Conservation (phyloP, 2,888 invertebrate species). For the Peribatodes rhomboidaria region DNA sequence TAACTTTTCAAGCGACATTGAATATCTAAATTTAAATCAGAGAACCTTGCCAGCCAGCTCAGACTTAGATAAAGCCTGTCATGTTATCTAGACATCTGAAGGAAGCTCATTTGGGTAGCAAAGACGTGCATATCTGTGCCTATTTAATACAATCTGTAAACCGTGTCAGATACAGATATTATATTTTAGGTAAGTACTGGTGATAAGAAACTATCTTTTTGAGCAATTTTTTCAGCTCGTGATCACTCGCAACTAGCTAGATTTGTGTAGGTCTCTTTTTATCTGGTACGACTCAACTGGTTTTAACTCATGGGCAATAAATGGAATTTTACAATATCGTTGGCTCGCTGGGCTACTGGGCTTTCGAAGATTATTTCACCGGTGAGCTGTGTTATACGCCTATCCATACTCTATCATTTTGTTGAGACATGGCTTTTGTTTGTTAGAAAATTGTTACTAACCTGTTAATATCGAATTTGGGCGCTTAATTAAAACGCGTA, state of each 20-base stretch:
- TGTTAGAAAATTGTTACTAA: too few species aligned
- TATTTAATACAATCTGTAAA: conserved; percentile 47
- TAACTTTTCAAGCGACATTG: conserved; percentile 14
- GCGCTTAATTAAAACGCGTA: too few species aligned
- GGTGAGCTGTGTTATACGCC: too few species aligned
- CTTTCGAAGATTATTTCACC: too few species aligned
- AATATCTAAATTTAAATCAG: conserved; percentile 29
- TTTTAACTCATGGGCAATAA: too few species aligned
- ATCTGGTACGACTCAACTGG: too few species aligned
- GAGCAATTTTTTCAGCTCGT: background rate
- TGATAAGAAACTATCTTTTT: conserved; percentile 10
- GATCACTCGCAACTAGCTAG: background rate
- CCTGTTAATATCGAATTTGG: too few species aligned
- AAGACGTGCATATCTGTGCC: conserved; percentile 39
- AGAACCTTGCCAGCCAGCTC: conserved; percentile 34
- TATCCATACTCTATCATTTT: too few species aligned
- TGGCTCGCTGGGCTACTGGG: too few species aligned
- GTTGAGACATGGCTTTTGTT: too few species aligned
- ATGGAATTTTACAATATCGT: too few species aligned
- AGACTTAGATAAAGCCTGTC: conserved; percentile 38
- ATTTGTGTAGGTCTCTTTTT: background rate
- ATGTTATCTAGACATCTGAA: conserved; percentile 46
- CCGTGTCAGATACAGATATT: conserved; percentile 32
- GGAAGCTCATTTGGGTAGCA: conserved; percentile 48
- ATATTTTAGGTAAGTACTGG: conserved; percentile 13